A percentile compares a stretch with the other conserved stretches of the same genome.
These are phyloP conservation scores for Axinella damicornis DNA, from an alignment of 37 sponge, comb jelly and placozoan genomes.

Conservation along the genomic window DNA sequence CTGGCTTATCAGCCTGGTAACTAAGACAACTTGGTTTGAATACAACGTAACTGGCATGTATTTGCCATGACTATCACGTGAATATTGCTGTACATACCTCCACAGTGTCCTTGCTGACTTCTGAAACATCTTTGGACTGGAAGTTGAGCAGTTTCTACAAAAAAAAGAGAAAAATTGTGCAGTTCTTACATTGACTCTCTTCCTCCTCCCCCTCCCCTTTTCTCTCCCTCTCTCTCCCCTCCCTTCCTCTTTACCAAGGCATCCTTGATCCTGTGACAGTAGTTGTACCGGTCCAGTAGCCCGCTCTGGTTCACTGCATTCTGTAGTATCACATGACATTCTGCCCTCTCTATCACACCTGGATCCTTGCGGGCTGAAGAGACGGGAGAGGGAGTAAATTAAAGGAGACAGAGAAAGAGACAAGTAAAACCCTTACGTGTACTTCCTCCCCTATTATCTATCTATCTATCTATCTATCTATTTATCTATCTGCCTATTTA, in stretches of 20 bases:
- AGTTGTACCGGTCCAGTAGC: conserved; percentile 21
- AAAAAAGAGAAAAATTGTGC: neutral
- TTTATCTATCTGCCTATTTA: too few species aligned
- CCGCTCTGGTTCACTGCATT: conserved; percentile 48
- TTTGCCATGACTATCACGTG: too few species aligned
- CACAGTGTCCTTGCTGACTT: conserved; percentile 46
- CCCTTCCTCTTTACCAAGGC: neutral
- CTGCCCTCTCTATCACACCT: conserved; percentile 34
- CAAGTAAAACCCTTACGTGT: too few species aligned
- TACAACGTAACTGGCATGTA: too few species aligned
- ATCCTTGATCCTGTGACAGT: conserved; percentile 1
- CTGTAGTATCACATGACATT: conserved; percentile 47
- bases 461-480: too few species aligned
- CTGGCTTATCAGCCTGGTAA: too few species aligned
- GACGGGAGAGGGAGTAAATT: neutral
- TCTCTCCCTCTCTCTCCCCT: too few species aligned
- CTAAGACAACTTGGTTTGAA: too few species aligned
- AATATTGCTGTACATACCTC: conserved; percentile 24
- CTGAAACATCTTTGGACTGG: conserved; percentile 45
- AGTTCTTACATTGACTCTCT: neutral
- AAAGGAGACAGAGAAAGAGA: neutral
- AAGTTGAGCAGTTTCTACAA: conserved; percentile 55
- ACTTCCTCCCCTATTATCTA: too few species aligned
- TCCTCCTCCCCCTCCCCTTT: neutral
- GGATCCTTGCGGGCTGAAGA: conserved; percentile 30